These are phyloP conservation scores for Ridgeia piscesae DNA, from an alignment of 1,140 invertebrate species.

Conservation along the genomic window DNA sequence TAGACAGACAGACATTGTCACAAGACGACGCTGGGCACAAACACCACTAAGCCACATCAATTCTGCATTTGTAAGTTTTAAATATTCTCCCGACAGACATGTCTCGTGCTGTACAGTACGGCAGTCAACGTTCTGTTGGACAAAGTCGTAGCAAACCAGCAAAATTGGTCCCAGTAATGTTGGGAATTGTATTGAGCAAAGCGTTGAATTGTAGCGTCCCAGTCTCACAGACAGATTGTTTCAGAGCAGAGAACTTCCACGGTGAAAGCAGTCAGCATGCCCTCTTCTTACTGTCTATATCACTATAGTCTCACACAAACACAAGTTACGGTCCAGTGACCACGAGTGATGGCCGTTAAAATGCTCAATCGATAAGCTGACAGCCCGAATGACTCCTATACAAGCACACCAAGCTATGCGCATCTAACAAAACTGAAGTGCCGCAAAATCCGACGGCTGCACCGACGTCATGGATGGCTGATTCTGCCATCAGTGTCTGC, in stretches of 20 bases:
- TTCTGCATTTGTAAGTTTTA: slow-evolving; percentile 1
- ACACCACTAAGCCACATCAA: neutral
- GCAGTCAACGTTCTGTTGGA: neutral
- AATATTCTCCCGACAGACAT: neutral
- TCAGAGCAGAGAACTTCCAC: neutral
- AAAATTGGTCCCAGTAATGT: neutral
- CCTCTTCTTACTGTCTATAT: neutral
- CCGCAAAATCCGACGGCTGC: neutral
- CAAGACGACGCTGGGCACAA: neutral
- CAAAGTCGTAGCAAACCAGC: neutral
- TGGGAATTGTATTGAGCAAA: neutral
- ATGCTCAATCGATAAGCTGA: neutral
- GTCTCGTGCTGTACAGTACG: neutral
- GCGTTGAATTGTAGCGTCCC: neutral
- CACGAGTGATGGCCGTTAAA: neutral
- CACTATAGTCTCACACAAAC: neutral
- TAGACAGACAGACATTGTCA: neutral
- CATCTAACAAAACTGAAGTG: neutral
- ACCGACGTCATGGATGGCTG: neutral
- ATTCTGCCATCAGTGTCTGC: neutral
- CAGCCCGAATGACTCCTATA: neutral
- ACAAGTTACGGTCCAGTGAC: neutral
- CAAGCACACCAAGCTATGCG: slow-evolving; percentile 3
- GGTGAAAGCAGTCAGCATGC: neutral
- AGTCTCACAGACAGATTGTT: neutral